Evolutionary conservation across 2,888 invertebrate genomes (phyloP).

Genomic region (Eudasyphora cyanicolor): DNA sequence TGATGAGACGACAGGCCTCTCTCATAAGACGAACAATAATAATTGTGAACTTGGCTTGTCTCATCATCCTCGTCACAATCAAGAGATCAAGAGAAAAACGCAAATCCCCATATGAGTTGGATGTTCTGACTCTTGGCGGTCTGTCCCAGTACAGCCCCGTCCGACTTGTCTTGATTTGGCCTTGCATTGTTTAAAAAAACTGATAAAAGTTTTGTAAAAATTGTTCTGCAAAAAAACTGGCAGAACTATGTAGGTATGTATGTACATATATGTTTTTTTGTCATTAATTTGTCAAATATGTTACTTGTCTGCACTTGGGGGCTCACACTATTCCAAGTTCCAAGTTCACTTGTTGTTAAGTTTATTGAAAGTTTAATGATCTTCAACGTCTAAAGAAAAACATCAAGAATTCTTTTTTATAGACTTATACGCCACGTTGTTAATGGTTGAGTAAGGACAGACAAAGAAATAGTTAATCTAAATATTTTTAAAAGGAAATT

Average conservation of each 20-base stretch:
- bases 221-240: neutral
- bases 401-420: no score
- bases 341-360: slow-evolving; percentile 38
- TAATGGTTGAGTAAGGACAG: neutral
- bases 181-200: slow-evolving; percentile 33
- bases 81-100: neutral
- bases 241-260: neutral
- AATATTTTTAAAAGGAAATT: neutral
- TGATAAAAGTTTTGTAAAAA: neutral
- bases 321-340: neutral
- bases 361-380: slow-evolving; percentile 48
- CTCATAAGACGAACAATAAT: neutral
- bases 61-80: neutral
- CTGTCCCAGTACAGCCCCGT: neutral
- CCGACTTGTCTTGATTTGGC: neutral
- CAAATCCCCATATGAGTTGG: slow-evolving; percentile 6
- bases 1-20: neutral
- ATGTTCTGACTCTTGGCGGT: neutral
- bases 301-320: neutral
- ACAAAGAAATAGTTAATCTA: neutral
- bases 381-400: slow-evolving; percentile 14
- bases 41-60: slow-evolving; percentile 33
- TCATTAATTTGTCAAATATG: slow-evolving; percentile 25
- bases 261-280: slow-evolving; percentile 4
- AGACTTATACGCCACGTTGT: neutral